Conservation (phyloP, 2,113 vertebrate species). For the Himantopus leucocephalus region DNA sequence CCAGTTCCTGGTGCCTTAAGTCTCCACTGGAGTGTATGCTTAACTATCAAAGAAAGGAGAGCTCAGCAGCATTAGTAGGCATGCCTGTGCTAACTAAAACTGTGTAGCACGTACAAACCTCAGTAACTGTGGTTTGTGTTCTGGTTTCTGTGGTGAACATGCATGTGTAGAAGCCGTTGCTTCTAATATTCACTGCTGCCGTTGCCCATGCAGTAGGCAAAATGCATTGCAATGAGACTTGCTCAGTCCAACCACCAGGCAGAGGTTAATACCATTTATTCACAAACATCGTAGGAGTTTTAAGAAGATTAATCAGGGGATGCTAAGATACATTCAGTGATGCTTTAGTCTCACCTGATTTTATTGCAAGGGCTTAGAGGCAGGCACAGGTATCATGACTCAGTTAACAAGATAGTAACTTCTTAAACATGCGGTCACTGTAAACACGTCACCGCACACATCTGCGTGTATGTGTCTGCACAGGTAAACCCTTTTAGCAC, state of each 20-base stretch:
- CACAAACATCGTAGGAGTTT: not conserved
- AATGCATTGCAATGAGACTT: not conserved
- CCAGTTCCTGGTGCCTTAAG: not conserved
- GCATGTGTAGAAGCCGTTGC: rapidly evolving
- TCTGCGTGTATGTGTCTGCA: not conserved
- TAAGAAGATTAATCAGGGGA: not conserved
- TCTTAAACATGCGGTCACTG: not conserved
- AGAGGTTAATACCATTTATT: not conserved
- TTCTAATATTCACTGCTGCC: not conserved
- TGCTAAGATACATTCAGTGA: not conserved
- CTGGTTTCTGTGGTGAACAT: not conserved
- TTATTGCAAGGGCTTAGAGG: not conserved
- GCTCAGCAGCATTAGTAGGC: too few relatives aligned
- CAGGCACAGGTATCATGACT: not conserved
- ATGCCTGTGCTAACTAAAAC: too few relatives aligned
- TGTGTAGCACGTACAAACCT: rapidly evolving
- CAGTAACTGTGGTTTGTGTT: not conserved
- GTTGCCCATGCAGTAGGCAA: not conserved
- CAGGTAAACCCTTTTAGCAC: not conserved
- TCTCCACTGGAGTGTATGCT: not conserved
- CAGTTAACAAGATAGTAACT: not conserved
- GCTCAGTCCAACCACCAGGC: not conserved
- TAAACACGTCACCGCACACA: not conserved
- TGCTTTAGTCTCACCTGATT: not conserved
- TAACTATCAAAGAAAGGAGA: too few relatives aligned